Percentiles rank a stretch among this genome's conserved stretches.
phyloP scores from a whole-genome alignment of 2,797 vertebrate species.

The Hyperoplus lanceolatus region DNA sequence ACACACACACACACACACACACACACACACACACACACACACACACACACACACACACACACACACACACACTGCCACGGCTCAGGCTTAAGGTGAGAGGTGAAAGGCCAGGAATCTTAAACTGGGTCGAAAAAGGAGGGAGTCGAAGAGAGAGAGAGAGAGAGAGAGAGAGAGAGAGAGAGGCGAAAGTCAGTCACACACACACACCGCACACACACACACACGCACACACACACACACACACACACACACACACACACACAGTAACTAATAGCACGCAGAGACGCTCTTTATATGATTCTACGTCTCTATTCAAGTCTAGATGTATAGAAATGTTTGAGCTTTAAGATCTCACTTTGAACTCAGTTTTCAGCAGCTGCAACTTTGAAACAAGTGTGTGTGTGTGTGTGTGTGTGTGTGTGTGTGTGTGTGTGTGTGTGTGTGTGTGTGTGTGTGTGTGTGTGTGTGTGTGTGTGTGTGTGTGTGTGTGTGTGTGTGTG shows the following conservation, averaged over 20 bases:
- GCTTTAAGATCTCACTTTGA: conserved; percentile 3
- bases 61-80: conserved; percentile 27
- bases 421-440: too few relatives aligned
- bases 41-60: too few relatives aligned
- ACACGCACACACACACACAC: too few relatives aligned
- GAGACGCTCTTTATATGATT: conserved; percentile 14
- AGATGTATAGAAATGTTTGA: conserved; percentile 11
- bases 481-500: too few relatives aligned
- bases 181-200: too few relatives aligned
- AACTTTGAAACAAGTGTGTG: conserved; percentile 10
- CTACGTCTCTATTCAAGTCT: conserved; percentile 17
- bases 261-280: too few relatives aligned
- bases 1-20: conserved; percentile 13
- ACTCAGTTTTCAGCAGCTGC: not conserved
- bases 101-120: conserved; percentile 87
- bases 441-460: too few relatives aligned
- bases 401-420: not conserved
- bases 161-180: conserved; percentile 40
- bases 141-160: conserved; percentile 8
- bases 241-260: too few relatives aligned
- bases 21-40: too few relatives aligned
- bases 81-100: conserved; percentile 82
- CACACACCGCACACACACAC: too few relatives aligned
- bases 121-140: conserved; percentile 57
- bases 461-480: too few relatives aligned